Base-by-base conservation (phyloP, 2,797 vertebrate genomes). In the Pogoniulus pusillus region DNA sequence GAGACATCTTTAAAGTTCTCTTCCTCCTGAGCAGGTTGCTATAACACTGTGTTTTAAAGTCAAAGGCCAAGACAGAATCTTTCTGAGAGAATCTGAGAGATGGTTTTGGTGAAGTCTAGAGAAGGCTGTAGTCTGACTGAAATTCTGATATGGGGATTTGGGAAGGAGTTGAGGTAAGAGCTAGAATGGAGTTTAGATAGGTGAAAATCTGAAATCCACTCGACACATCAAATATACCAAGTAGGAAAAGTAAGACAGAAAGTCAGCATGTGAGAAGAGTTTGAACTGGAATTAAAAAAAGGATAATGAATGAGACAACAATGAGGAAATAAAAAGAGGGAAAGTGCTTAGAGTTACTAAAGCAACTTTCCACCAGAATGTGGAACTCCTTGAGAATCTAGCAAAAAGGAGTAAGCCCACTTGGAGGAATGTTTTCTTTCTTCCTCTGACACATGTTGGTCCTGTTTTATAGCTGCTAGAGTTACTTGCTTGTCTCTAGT, bases 261-360 rank as follows among this genome's bases (percentile, higher is more conserved):
- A 88, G 39, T 72, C 69, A 32, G 82, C 45, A 82, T 90, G 84
- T 90, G 84, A 87, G 69, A 80, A 62, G 92, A 94, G 89, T 94
- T 89, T 77, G 45, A 68, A 65, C 63, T 72, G 55, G 26, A 88
- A 76, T 49, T 49, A 79, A 37, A 78, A 93, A 58, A 32, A 45
- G 76, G 45, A 29, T 88, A 84, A 64, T 83, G 34, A 51, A 85
- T 49, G 59, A 87, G 57, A 60, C 80, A 78, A 22, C 65, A 34
- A 27, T 70, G 17, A 12, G 26, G 41, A 90, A 86, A 82, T 41
- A 62, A 64, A 78, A 82, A 87, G 69, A 71, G 30, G 75, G 66
- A 35, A 94, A 84, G 57, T 80, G 39, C 34, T 43, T 89, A 22
- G 22, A 80, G 84, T 88, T 94, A 88, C 81, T 87, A 74, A 26